Percentiles rank a stretch among this genome's conserved stretches.
These are phyloP conservation scores for Noctua pronuba DNA, from an alignment of 2,888 invertebrate genomes.

Conservation along the genomic window DNA sequence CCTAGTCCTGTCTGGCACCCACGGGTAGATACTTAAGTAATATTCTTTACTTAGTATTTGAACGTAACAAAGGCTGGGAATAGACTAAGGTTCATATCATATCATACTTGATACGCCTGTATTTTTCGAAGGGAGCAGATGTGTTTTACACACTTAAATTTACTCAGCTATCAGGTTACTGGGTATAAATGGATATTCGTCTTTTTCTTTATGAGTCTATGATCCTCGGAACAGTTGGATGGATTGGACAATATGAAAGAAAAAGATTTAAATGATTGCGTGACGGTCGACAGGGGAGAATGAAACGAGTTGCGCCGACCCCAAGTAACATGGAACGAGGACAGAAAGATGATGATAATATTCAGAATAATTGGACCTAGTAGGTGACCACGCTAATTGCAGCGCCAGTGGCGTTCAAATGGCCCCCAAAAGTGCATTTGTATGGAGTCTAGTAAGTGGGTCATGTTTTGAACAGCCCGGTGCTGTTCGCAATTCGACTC, in stretches of 20 bases:
- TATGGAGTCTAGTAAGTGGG: neutral
- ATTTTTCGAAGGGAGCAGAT: neutral
- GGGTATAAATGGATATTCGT: neutral
- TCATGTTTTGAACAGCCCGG: neutral
- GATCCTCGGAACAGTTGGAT: neutral
- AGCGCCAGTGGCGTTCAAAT: neutral
- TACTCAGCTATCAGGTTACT: neutral
- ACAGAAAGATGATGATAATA: too few species aligned
- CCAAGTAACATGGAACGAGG: too few species aligned
- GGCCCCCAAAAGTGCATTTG: neutral
- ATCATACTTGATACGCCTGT: neutral
- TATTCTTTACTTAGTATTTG: neutral
- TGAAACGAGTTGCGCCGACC: too few species aligned
- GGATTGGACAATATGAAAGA: too few species aligned
- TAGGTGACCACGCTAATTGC: neutral
- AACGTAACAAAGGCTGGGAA: neutral
- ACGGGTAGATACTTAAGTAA: slow-evolving; percentile 19
- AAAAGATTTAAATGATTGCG: too few species aligned
- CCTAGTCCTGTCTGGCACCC: slow-evolving; percentile 21
- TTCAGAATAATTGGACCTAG: neutral
- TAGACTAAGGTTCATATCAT: neutral
- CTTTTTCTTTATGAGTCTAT: neutral
- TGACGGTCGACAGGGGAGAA: too few species aligned
- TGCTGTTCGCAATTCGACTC: too few species aligned
- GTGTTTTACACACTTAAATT: neutral